Conservation (phyloP, 2,797 vertebrate species). For the Eutrigla gurnardus region DNA sequence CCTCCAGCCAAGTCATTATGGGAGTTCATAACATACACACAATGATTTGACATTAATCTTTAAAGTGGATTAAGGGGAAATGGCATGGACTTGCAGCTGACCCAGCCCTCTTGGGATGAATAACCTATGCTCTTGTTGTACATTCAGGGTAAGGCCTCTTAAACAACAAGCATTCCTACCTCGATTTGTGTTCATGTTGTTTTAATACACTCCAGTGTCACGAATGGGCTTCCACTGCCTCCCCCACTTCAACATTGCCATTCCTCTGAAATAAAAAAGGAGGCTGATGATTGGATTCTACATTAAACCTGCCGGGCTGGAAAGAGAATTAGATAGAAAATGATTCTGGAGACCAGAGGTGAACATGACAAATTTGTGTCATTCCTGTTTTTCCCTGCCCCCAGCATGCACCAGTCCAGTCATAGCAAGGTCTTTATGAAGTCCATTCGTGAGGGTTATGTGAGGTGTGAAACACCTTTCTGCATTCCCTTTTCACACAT, state of each 20-base stretch:
- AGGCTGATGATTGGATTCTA: slow-evolving; percentile 64
- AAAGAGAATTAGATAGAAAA: slow-evolving; percentile 65
- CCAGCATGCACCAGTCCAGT: slow-evolving; percentile 15
- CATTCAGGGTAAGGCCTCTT: slow-evolving; percentile 39
- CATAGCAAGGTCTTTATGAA: slow-evolving; percentile 37
- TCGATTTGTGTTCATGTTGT: slow-evolving; percentile 48
- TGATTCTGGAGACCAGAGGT: slow-evolving; percentile 55
- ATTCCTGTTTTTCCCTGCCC: slow-evolving; percentile 28
- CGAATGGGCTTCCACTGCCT: slow-evolving; percentile 19
- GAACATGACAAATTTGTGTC: slow-evolving; percentile 64
- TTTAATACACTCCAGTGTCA: slow-evolving; percentile 43
- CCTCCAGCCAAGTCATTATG: slow-evolving; percentile 50
- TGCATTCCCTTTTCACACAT: slow-evolving; percentile 18
- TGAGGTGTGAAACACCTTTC: slow-evolving; percentile 43
- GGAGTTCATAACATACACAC: slow-evolving; percentile 58
- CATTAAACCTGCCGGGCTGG: slow-evolving; percentile 64
- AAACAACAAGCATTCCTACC: slow-evolving; percentile 51
- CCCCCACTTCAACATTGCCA: slow-evolving; percentile 7
- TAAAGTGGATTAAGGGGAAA: slow-evolving; percentile 68
- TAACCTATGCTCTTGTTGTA: slow-evolving; percentile 46
- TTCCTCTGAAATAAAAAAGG: slow-evolving; percentile 58
- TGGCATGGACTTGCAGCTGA: slow-evolving; percentile 54
- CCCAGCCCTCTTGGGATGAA: slow-evolving; percentile 46
- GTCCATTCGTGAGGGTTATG: slow-evolving; percentile 34
- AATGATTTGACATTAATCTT: slow-evolving; percentile 76